A percentile compares a stretch with the other conserved stretches of the same genome.
These are phyloP conservation scores for Tokudaia muenninki DNA, from an alignment of 2,797 vertebrate genomes.

Conservation along the genomic window DNA sequence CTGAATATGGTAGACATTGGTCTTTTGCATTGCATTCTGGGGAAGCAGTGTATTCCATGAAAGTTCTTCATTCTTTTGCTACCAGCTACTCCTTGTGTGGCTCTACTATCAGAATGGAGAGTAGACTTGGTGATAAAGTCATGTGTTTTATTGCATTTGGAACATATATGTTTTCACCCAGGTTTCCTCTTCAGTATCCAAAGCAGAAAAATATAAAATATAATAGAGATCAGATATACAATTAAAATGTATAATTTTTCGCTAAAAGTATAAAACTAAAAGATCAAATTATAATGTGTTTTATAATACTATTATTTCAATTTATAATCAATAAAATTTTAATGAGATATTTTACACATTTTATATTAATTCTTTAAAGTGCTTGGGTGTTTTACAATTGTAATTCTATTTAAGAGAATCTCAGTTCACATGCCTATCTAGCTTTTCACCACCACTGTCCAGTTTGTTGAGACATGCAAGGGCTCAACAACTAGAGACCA, in stretches of 20 bases:
- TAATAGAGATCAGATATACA: not conserved
- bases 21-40: not conserved
- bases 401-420: not conserved
- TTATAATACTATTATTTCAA: not conserved
- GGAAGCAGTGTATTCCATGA: not conserved
- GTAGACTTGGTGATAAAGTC: not conserved
- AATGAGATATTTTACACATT: not conserved
- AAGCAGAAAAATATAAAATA: not conserved
- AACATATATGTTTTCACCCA: not conserved
- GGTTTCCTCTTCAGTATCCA: not conserved
- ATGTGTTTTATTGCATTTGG: not conserved
- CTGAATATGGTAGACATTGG: not conserved
- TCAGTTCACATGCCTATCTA: not conserved
- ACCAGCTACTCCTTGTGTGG: not conserved
- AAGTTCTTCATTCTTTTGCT: not conserved
- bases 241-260: slow-evolving; percentile 5
- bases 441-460: not conserved
- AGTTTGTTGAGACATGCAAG: not conserved
- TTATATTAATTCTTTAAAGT: not conserved
- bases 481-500: not conserved
- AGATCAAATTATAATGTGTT: not conserved
- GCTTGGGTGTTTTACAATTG: not conserved
- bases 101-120: not conserved
- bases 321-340: not conserved
- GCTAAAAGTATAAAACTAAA: not conserved